These are phyloP conservation scores for cat (Felis catus) DNA, from an alignment of 2,113 vertebrate genomes.

Conservation along the genomic window DNA sequence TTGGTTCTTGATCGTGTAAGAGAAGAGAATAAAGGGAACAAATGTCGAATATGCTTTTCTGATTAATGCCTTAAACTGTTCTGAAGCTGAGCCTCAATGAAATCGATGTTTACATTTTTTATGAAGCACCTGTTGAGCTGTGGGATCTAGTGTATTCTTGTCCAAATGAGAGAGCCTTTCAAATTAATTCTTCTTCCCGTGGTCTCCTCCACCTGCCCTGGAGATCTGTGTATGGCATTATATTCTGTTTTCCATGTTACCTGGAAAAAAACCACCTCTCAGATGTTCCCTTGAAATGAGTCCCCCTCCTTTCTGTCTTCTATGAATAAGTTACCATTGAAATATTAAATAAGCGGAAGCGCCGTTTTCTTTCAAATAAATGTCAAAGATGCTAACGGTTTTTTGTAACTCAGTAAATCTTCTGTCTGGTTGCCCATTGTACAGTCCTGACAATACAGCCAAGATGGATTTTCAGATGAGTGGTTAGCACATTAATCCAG, in stretches of 20 bases:
- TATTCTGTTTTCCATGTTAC: neutral
- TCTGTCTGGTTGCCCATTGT: neutral
- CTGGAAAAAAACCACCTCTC: neutral
- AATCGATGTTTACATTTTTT: constrained; percentile 61
- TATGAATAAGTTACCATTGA: constrained; percentile 45
- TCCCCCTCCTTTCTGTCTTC: neutral
- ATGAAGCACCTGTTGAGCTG: neutral
- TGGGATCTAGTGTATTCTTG: neutral
- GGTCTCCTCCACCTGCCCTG: neutral
- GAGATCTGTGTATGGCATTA: neutral
- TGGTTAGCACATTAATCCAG: constrained; percentile 5
- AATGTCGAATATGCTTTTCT: neutral
- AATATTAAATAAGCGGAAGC: constrained; percentile 38
- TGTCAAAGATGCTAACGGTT: constrained; percentile 38
- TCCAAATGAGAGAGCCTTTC: neutral
- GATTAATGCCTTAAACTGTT: constrained; percentile 24
- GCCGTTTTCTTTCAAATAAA: constrained; percentile 36
- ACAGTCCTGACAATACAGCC: neutral
- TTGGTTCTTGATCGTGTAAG: neutral
- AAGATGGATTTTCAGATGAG: constrained; percentile 50
- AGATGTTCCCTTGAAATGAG: constrained; percentile 3
- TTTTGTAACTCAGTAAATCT: constrained; percentile 55
- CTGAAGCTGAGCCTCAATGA: constrained; percentile 39
- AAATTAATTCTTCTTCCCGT: no score
- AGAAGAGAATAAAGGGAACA: neutral